Conservation (phyloP, 1,140 invertebrate species). For the Drosophila mauritiana region DNA sequence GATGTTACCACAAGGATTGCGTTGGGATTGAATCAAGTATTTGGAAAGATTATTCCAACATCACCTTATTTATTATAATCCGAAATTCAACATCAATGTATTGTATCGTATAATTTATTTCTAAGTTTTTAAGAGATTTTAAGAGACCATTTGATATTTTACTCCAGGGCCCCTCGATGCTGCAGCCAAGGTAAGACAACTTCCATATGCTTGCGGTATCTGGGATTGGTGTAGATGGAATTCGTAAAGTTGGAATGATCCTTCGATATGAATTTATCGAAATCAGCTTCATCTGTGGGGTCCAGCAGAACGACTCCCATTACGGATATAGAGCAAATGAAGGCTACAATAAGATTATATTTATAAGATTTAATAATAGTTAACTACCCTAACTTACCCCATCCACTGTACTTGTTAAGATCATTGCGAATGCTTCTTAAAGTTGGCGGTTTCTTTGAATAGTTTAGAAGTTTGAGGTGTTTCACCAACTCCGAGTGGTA, state of each 20-base stretch:
- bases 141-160: not conserved
- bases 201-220: slow-evolving; percentile 38
- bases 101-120: not conserved
- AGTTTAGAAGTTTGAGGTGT: slow-evolving; percentile 59
- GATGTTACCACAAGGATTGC: too few relatives aligned
- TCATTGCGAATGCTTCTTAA: slow-evolving; percentile 56
- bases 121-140: not conserved
- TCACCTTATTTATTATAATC: too few relatives aligned
- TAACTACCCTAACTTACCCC: slow-evolving; percentile 40
- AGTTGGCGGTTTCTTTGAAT: slow-evolving; percentile 50
- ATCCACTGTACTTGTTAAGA: slow-evolving; percentile 58
- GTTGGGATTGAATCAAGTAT: not conserved
- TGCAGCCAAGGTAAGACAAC: slow-evolving; percentile 65
- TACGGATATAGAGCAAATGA: slow-evolving; percentile 21
- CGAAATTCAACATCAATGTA: too few relatives aligned
- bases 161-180: slow-evolving; percentile 63
- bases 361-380: not conserved
- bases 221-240: slow-evolving; percentile 31
- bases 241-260: slow-evolving; percentile 47
- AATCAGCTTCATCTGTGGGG: slow-evolving; percentile 45
- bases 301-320: slow-evolving; percentile 57
- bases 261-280: slow-evolving; percentile 54
- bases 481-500: slow-evolving; percentile 64
- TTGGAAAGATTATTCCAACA: too few relatives aligned
- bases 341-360: not conserved